Evolutionary conservation across 2,113 vertebrate species (phyloP), one percentile per base, ranked within the genome.

Genomic region (Mastomys natalensis): DNA sequence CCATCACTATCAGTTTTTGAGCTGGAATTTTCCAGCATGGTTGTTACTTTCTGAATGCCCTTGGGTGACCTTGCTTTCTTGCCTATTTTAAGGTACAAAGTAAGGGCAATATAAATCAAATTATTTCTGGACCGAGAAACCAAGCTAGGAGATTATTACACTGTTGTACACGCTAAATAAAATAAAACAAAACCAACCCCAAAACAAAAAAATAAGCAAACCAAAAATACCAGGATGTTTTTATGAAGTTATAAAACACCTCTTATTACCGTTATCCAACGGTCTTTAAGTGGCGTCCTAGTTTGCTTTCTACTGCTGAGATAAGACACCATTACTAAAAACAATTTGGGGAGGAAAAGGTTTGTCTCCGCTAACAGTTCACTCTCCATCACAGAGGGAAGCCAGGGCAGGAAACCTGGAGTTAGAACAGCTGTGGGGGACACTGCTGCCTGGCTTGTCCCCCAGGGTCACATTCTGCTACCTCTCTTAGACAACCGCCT

Each of bases 251-350:
- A 72, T 70, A 87, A 91, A 55, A 72, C 31, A 81, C 58, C 29
- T 85, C 89, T 95, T 72, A 34, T 13, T 29, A 51, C 40, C 58
- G 29, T 45, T 34, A 10, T 22, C 31, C 17, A 31, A 45, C 66
- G 58, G 34, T n/a, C 95, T 82, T 64, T 37, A 80, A 87, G 34
- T 66, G 76, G 43, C 82, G 76, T 91, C 40, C 73, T 93, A n/a
- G 16, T n/a, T 17, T 40, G 37, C 70, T n/a, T n/a, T 73, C 72
- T 73, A 43, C 37, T 40, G 37, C 37, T n/a, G 7, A 21, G 16
- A n/a, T 72, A 72, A 72, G n/a, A 72, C n/a, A 10, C 72, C 21
- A 43, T 73, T 40, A 73, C 72, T 73, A 40, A 40, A 53, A 55
- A 21, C 34, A 55, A 55, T 55, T 21, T 2, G 8, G 31, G 51